Base-by-base conservation (phyloP, 2,888 invertebrate genomes). In the Volucella zonaria region DNA sequence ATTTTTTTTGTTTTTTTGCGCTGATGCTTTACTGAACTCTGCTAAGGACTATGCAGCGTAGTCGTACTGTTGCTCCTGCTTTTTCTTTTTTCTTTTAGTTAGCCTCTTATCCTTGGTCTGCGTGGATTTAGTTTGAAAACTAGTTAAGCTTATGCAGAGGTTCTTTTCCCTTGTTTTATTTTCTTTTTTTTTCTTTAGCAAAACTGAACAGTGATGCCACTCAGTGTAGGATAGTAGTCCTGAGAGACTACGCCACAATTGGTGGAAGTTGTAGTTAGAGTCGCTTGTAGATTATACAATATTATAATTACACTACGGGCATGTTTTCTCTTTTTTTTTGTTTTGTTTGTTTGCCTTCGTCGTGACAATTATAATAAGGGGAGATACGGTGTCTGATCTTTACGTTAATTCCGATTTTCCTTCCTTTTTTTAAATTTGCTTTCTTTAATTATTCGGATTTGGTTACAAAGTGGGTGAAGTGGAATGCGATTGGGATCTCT, bases 311-410 rank as follows among this genome's bases (percentile, higher is more conserved):
- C 56, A 68, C 66, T 85, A 74, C 75, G 51, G 62, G 59, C 51
- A 14, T 67, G 71, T 71, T 52, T 77, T 58, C 8, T 40, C n/a
- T 67, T 31, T 64, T 76, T 71, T 52, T 73, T 52, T 10, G 31
- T 14, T 61, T 11, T 51, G 47, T 51, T 51, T 76, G 67, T 42
- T 66, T 67, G 61, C 66, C 70, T 79, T 75, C 56, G 61, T 49
- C 54, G 66, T 75, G 71, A 76, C 75, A 76, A 79, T 31, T 31
- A 31, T 6, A 31, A 31, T 6, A 31, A 49, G 11, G 23, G 56
- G 38, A 23, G 64, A 59, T 68, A 58, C 54, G 82, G 82, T 87
- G 82, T 87, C 87, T 87, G 88, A 87, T 88, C 88, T 87, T 77
- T 85, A 77, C 86, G 87, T 88, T 87, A 67, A 87, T 83, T 88